Percentiles rank a stretch among this genome's conserved stretches.
Evolutionary conservation across 2,888 invertebrate genomes (phyloP).

Genomic region (Heliconius charithonia): DNA sequence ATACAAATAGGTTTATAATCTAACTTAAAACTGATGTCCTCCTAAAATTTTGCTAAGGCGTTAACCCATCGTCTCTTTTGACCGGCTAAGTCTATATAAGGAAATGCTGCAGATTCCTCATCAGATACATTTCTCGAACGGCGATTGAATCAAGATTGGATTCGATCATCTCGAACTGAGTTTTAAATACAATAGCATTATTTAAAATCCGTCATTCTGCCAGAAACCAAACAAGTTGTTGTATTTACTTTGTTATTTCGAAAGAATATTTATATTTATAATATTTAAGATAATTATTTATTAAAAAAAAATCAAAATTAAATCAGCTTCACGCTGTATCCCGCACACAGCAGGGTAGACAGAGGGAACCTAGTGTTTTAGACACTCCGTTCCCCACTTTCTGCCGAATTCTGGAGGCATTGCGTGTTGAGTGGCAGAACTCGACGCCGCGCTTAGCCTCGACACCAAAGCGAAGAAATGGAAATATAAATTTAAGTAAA

Average conservation of each 20-base stretch:
- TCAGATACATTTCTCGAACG: constrained; percentile 47
- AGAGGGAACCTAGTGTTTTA: too few species aligned
- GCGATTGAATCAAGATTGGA: constrained; percentile 45
- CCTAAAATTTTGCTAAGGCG: constrained; percentile 49
- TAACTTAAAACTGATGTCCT: constrained; percentile 10
- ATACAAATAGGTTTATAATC: not conserved
- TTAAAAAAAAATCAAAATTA: too few species aligned
- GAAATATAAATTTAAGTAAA: too few species aligned
- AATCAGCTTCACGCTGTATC: too few species aligned
- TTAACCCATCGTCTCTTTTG: constrained; percentile 54
- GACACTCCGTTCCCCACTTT: too few species aligned
- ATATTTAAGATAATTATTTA: too few species aligned
- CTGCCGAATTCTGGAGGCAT: too few species aligned
- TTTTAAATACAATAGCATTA: constrained; percentile 62
- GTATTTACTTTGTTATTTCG: constrained; percentile 11
- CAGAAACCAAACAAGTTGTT: constrained; percentile 23
- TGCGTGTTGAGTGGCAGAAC: too few species aligned
- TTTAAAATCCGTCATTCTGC: constrained; percentile 43
- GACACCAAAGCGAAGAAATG: too few species aligned
- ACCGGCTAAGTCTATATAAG: constrained; percentile 61
- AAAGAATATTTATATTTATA: too few species aligned
- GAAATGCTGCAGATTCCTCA: constrained; percentile 56
- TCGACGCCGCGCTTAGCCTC: too few species aligned
- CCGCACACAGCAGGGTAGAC: too few species aligned
- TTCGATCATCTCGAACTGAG: constrained; percentile 49